Evolutionary conservation across 1,140 invertebrate species (phyloP), one percentile per base, ranked within the genome.

Genomic region (Caenorhabditis briggsae): DNA sequence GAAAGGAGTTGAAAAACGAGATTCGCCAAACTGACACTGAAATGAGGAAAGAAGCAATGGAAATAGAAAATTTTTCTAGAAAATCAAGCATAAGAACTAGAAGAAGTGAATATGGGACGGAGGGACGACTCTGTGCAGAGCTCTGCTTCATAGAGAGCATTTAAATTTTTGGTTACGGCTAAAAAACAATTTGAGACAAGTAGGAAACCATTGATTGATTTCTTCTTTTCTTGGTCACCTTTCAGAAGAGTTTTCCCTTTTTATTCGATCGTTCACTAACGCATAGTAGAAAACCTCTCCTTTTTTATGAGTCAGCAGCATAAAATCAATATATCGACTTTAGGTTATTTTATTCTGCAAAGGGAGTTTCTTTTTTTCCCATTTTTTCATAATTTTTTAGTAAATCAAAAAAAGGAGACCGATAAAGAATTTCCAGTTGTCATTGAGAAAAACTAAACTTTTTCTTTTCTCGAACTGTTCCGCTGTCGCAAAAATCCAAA

Each of bases 321-420:
- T 33, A 78, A 78, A 78, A 78, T 78, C 70, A 78, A 78, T 78
- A 78, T 70, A 70, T 70, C 64, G 64, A 70, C 64, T 70, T 70
- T 70, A n/a, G 18, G 20, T 46, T 6, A 61, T 9, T 33, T 11
- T 61, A 11, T 25, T 61, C 59, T 61, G 59, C 7, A 23, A 61
- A 25, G 8, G n/a, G 11, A 12, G 11, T 33, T 33, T 33, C 33
- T 33, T 33, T 33, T n/a, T 33, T 33, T 33, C 33, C 33, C 33
- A 33, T 33, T 33, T 33, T 33, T 33, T 33, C 33, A 33, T 33
- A 33, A 33, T 33, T 33, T 33, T 33, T 33, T 33, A 33, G 33
- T 33, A 33, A 33, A 33, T 33, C 33, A 33, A 33, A 33, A n/a
- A 33, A 33, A 33, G 33, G 33, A 33, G 33, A 33, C 33, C 33